These are phyloP conservation scores for Hirudinaria manillensis DNA, from an alignment of 2,888 invertebrate species.

Conservation along the genomic window DNA sequence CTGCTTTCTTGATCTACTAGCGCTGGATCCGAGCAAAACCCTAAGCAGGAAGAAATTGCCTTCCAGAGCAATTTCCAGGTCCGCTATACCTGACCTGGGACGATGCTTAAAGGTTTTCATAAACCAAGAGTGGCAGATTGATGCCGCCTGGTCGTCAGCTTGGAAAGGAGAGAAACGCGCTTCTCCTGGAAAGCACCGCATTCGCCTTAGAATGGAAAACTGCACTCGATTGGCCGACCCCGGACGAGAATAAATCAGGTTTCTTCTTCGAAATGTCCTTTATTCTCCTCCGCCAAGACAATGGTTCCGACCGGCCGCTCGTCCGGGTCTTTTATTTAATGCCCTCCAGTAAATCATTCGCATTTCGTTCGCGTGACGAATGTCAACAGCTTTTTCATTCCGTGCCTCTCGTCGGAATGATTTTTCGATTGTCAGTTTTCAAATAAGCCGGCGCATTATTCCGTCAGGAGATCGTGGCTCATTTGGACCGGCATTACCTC, in stretches of 20 bases:
- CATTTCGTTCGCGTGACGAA: too few species aligned
- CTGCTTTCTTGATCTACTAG: conserved; percentile 1
- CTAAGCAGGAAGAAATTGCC: too few species aligned
- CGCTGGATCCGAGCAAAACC: too few species aligned
- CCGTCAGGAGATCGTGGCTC: too few species aligned
- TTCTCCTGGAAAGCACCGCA: not conserved
- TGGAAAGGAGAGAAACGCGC: not conserved
- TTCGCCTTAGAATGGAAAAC: not conserved
- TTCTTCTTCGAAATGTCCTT: not conserved
- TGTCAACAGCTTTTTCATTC: too few species aligned
- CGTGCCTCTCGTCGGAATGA: too few species aligned
- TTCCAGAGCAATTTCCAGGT: too few species aligned
- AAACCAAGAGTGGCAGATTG: not conserved
- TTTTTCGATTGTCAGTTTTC: too few species aligned
- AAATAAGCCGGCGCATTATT: too few species aligned
- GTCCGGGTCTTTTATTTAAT: not conserved
- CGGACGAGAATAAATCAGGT: not conserved
- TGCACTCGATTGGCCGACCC: not conserved
- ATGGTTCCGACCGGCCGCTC: not conserved
- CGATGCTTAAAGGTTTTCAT: not conserved
- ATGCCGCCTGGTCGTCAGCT: not conserved
- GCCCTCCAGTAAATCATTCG: too few species aligned
- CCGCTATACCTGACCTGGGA: too few species aligned
- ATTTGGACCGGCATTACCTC: too few species aligned
- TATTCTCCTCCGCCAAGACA: not conserved